Evolutionary conservation across 1,140 invertebrate species (phyloP), one percentile per base, ranked within the genome.

Genomic region (Dolichoris vasculosae): DNA sequence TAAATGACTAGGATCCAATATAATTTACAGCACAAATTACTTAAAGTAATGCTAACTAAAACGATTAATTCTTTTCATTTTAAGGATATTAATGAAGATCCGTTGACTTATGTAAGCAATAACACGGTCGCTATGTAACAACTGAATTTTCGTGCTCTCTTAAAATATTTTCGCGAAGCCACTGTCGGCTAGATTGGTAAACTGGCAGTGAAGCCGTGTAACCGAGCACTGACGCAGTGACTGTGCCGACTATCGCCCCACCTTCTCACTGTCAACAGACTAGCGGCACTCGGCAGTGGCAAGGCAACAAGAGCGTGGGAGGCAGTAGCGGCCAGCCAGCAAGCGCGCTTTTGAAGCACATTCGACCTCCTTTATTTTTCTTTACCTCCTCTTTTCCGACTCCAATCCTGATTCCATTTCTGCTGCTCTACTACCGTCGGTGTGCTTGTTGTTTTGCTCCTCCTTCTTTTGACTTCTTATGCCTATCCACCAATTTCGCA

Each of bases 241-340:
- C 63, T 67, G 80, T 35, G 59, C 48, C 87, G 51, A 77, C 38
- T 76, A 35, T 83, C 80, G 78, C 77, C 85, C 81, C 75, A 83
- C 83, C 85, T 63, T 86, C 80, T 32, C 63, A 40, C 83, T 83
- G 82, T 84, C 48, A 86, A 82, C 81, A 76, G 67, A 35, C 43
- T 73, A 35, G 30, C 82, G 81, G 75, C 69, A 40, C 69, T 26
- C 38, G 48, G 48, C 48, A 38, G 20, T 38, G 11, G 40, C 73
- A 48, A 30, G n/a, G 15, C n/a, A 64, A 38, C 67, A 17, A 8
- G 7, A 23, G 82, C 75, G 75, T 84, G 75, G 75, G 82, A 81
- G 51, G 35, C 71, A 64, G 30, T 4, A 23, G 40, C 55, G 69
- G 63, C 46, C 43, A 51, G 17, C 78, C 26, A 40, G 20, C 78